Base-by-base conservation (phyloP, 1,140 invertebrate genomes). In the Callitettix versicolor region DNA sequence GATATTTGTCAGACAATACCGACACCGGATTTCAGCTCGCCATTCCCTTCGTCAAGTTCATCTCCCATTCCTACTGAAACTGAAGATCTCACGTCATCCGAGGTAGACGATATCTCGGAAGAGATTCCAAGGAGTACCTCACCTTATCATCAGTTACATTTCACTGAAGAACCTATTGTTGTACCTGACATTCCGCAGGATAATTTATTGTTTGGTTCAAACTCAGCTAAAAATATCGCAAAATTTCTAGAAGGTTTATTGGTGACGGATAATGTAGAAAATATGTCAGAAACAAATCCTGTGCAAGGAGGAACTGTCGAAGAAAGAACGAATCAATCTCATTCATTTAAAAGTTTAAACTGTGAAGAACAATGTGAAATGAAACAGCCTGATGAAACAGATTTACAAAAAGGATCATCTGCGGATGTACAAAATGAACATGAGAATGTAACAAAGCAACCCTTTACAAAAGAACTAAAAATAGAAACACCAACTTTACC, bases 191-290 rank as follows among this genome's bases (percentile, higher is more conserved):
- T 51, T 38, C 24, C 30, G 2, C 30, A 51, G 21, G 48, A 51
- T 15, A 51, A 21, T 33, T 38, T 51, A 3, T 21, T 51, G 24
- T 51, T 51, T 51, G 48, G 48, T 18, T 51, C 48, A 17, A 34
- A 51, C 21, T 55, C 54, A n/a, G 46, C 54, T 21, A 17, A 48
- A 55, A 55, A 55, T 30, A 49, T 55, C 11, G 48, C 54, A 11
- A 55, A 41, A 26, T 55, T 55, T 17, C 26, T 55, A n/a, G 44
- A 55, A 33, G 54, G 54, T n/a, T 41, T 55, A 21, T 49, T 55
- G 30, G 15, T 24, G n/a, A 14, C 42, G n/a, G n/a, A 55, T n/a
- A n/a, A 26, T 21, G 33, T 34, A 15, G 18, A 20, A 4, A 33
- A 18, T 15, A 33, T 30, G 24, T n/a, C 18, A 21, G 21, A 38